A percentile compares a stretch with the other conserved stretches of the same genome.
These are phyloP conservation scores for Spinus pinus DNA, from an alignment of 2,797 vertebrate genomes.

Conservation along the genomic window DNA sequence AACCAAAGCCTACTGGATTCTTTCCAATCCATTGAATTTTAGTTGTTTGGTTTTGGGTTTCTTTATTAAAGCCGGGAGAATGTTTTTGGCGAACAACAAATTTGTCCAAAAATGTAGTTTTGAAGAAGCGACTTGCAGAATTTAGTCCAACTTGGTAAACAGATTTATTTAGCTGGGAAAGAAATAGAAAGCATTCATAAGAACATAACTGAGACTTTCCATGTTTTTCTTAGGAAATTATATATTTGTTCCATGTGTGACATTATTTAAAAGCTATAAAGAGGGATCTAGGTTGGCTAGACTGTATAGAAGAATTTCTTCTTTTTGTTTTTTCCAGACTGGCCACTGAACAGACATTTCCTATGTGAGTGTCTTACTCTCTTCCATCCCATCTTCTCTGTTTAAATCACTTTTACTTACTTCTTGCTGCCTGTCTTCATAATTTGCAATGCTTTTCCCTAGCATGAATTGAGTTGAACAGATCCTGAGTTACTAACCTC, in stretches of 20 bases:
- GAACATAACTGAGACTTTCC: neutral
- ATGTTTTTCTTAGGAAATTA: constrained; percentile 1
- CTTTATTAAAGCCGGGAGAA: constrained; percentile 15
- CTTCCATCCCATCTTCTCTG: neutral
- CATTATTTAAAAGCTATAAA: constrained; percentile 22
- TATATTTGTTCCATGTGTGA: constrained; percentile 22
- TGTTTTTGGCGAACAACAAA: neutral
- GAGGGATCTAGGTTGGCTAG: neutral
- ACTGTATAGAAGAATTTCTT: neutral
- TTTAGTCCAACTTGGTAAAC: constrained; percentile 1
- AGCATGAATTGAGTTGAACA: neutral
- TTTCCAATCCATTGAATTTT: constrained; percentile 54
- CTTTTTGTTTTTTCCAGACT: neutral
- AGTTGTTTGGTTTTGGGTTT: neutral
- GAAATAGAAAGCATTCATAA: constrained; percentile 30
- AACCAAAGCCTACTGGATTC: constrained; percentile 33
- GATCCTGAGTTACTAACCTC: neutral
- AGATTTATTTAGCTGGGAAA: constrained; percentile 37
- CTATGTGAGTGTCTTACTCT: neutral
- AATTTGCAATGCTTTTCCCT: neutral
- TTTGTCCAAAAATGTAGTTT: constrained; percentile 1
- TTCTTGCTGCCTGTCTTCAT: neutral
- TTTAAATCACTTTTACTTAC: neutral
- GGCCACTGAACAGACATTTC: neutral
- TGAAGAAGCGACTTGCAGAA: neutral